Evolutionary conservation across 2,113 vertebrate species (phyloP).

Genomic region (Tamias sibiricus): DNA sequence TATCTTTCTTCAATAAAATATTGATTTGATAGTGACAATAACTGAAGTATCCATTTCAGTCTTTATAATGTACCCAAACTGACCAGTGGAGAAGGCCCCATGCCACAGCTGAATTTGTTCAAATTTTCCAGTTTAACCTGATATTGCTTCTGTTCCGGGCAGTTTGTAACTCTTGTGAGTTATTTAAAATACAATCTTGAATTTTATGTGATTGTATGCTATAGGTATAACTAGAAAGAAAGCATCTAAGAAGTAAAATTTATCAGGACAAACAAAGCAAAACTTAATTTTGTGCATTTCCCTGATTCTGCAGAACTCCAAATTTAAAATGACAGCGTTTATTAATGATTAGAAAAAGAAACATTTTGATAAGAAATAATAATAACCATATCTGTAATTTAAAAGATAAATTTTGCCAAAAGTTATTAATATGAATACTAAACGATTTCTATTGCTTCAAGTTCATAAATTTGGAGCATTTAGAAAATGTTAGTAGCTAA

Average conservation of each 20-base stretch:
- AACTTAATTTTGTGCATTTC: neutral
- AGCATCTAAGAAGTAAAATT: neutral
- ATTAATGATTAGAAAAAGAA: neutral
- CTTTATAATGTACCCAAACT: neutral
- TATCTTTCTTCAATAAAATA: conserved; percentile 9
- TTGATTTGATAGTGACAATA: conserved; percentile 21
- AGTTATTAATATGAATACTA: conserved; percentile 4
- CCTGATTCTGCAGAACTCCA: neutral
- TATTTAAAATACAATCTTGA: neutral
- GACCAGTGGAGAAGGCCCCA: neutral
- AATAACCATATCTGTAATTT: neutral
- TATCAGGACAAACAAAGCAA: neutral
- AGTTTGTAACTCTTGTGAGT: neutral
- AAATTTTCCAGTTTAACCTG: conserved; percentile 29
- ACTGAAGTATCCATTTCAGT: neutral
- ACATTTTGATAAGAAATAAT: neutral
- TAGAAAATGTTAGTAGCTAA: conserved; percentile 18
- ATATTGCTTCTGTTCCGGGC: neutral
- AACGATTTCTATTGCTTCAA: neutral
- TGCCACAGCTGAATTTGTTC: neutral
- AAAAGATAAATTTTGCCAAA: conserved; percentile 5
- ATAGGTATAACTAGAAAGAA: neutral
- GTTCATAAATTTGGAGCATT: neutral
- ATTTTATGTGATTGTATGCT: neutral
- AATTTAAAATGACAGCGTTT: neutral